Base-by-base conservation (phyloP, 2,113 vertebrate genomes). In the Mormyrus lacerda region DNA sequence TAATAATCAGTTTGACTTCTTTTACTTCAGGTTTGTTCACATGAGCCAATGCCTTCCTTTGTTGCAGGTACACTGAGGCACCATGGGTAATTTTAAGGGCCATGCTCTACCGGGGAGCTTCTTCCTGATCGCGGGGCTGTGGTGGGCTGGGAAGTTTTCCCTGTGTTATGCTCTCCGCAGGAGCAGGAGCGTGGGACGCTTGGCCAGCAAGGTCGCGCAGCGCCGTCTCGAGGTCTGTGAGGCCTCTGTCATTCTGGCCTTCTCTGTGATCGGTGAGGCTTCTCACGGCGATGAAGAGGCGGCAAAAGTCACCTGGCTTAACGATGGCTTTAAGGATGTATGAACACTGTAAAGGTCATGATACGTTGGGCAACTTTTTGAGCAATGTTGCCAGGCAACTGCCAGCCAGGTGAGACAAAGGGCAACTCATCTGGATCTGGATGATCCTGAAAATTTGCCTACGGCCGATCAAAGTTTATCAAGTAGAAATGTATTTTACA, bases 81-180 rank as follows among this genome's bases (percentile, higher is more conserved):
- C 76, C 86, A 98, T 99, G 97, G 98, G 97, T 35, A 98, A 95
- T 95, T 99, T 99, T 93, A 97, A 95, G 95, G 98, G 98, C 5
- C 98, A 99, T 24, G 97, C 96, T 0, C 94, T 99, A 9, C 98
- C 98, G 42, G 98, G 98, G 50, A 95, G 93, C 90, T 98, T 98
- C 91, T 98, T 99, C 90, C 91, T 97, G 53, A 83, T 98, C 0
- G 94, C 95, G 13, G 97, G 98, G n/a, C 90, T 99, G 42, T 99
- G 98, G 98, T 99, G 98, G 98, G 94, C 96, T 0, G 95, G 92
- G 86, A 99, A 98, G 90, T 94, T 93, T 39, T 96, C 97, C 0
- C 92, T 99, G 65, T 98, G 96, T 90, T 95, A 98, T 0, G 79
- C 95, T 91, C 97, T 95, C 84, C 95, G 96, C 90, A 97, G 96